Base-by-base conservation (phyloP, 2,797 vertebrate species). In the Channallabes apus region DNA sequence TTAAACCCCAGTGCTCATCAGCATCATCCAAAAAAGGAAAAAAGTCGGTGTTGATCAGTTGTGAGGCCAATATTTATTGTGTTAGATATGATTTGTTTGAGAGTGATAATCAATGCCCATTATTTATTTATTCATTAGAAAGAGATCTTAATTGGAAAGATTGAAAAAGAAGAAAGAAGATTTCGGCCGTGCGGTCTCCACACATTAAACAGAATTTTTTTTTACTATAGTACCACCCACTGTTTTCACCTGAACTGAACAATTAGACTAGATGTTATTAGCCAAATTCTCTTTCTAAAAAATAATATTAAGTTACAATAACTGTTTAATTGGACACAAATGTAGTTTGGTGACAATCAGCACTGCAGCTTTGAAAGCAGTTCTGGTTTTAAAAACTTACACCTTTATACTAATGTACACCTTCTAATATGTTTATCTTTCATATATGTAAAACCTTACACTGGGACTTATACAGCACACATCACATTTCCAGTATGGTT, bases 1-100 rank as follows among this genome's bases (percentile, higher is more conserved):
- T 79, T 38, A 79, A 62, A 62, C 18, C 22, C 59, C 35, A 79
- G 20, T 46, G 24, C 35, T 41, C n/a, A 79, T 62, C 58, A 78
- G 20, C 56, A 79, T 64, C 35, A 79, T 64, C 35, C 24, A 12
- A 32, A 58, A 54, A 56, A 29, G 18, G 58, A 12, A 59, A 59
- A 15, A 61, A n/a, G 8, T 35, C 3, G 11, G 29, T 59, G 77
- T 41, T 79, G 35, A 79, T 79, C 6, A 41, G 41, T 62, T 62
- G 22, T 79, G 22, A 62, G 32, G 35, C 22, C 58, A 38, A 38
- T 79, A 32, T 38, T 79, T 61, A 77, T 27, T 79, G 35, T 77
- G 59, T 62, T 61, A 79, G 32, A n/a, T 79, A 17, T 17, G 15
- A n/a, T 17, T 22, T 6, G 15, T 62, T 62, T 12, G 9, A 27